Evolutionary conservation across 2,113 vertebrate genomes (phyloP).

Genomic region (Cavia aperea): DNA sequence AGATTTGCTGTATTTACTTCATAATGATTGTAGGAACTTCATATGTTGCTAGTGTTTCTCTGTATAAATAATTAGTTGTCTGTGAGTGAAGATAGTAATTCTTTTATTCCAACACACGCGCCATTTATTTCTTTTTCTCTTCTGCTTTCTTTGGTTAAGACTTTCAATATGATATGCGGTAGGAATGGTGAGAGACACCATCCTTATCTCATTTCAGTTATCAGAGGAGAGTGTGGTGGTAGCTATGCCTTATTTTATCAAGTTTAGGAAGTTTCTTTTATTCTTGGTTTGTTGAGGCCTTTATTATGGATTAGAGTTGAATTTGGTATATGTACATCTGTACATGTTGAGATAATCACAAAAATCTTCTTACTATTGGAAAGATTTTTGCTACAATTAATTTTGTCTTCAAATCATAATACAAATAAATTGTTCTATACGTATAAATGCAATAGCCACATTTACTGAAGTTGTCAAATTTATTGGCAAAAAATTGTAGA

Average conservation of each 20-base stretch:
- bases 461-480: background rate
- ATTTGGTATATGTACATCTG: background rate
- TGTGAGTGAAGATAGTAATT: background rate
- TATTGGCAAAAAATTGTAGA: no score
- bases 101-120: background rate
- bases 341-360: background rate
- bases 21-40: background rate
- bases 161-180: background rate
- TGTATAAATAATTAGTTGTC: background rate
- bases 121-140: background rate
- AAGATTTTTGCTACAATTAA: background rate
- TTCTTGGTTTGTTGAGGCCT: background rate
- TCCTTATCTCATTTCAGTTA: background rate
- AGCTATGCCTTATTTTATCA: background rate
- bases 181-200: background rate
- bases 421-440: background rate
- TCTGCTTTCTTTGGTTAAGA: background rate
- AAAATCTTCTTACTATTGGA: background rate
- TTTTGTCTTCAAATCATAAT: background rate
- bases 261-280: background rate
- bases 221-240: background rate
- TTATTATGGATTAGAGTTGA: background rate
- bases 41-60: background rate
- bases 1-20: constrained; percentile 5
- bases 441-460: background rate